phyloP scores from a whole-genome alignment of 2,113 vertebrate genomes.

The Trichomycterus rosablanca region DNA sequence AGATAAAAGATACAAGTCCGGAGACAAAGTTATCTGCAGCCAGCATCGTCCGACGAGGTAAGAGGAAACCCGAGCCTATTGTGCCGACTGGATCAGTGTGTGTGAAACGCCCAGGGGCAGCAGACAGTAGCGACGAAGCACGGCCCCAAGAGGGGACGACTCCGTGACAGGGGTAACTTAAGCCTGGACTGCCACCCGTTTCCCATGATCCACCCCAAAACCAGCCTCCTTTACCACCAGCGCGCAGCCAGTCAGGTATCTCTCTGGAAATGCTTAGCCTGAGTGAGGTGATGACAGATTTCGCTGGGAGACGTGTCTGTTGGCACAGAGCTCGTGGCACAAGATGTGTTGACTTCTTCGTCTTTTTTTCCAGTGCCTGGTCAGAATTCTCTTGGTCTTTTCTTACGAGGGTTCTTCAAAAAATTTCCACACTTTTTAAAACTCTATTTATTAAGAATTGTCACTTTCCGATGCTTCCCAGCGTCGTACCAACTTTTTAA shows the following conservation, averaged over 20 bases:
- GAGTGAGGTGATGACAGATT: slow-evolving; percentile 43
- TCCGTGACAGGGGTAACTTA: slow-evolving; percentile 46
- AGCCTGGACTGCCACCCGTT: slow-evolving; percentile 36
- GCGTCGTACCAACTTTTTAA: too few relatives aligned
- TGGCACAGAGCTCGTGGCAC: slow-evolving; percentile 40
- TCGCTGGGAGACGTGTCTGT: slow-evolving; percentile 35
- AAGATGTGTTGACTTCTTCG: too few relatives aligned
- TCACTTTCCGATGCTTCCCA: too few relatives aligned
- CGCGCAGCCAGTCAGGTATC: slow-evolving; percentile 24
- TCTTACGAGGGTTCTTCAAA: too few relatives aligned
- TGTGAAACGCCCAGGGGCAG: slow-evolving; percentile 45
- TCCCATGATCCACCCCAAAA: slow-evolving; percentile 47
- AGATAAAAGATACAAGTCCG: slow-evolving; percentile 61
- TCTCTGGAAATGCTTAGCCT: slow-evolving; percentile 28
- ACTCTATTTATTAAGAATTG: too few relatives aligned
- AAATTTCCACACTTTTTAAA: too few relatives aligned
- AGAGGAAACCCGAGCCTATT: slow-evolving; percentile 54
- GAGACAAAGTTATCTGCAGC: slow-evolving; percentile 62
- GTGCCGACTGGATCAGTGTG: slow-evolving; percentile 36
- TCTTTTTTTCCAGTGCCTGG: slow-evolving; percentile 23
- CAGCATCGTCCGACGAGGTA: slow-evolving; percentile 48
- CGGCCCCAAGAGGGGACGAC: slow-evolving; percentile 44
- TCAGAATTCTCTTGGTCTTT: slow-evolving; percentile 19
- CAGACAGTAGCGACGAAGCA: slow-evolving; percentile 40
- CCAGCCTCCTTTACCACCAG: slow-evolving; percentile 1